These are phyloP conservation scores for Trilocha varians DNA, from an alignment of 2,888 invertebrate species.

Conservation along the genomic window DNA sequence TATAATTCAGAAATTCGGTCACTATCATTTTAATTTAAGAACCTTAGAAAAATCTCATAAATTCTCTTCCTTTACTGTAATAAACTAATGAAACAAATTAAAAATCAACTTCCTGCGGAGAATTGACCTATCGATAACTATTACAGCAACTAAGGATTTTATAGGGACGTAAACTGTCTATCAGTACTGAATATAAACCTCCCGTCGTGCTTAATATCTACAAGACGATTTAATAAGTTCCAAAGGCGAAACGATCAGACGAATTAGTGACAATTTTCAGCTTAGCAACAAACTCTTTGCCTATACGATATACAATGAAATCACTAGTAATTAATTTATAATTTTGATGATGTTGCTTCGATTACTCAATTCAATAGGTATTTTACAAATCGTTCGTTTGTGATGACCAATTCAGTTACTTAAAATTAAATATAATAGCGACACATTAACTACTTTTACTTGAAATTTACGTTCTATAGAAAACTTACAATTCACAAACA, in stretches of 20 bases:
- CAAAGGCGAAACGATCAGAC: not conserved
- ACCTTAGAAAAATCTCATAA: too few relatives aligned
- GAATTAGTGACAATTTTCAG: not conserved
- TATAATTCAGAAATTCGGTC: too few relatives aligned
- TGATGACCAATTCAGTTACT: not conserved
- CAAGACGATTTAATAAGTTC: slow-evolving; percentile 5
- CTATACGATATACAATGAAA: too few relatives aligned
- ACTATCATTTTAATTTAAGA: too few relatives aligned
- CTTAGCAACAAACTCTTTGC: not conserved
- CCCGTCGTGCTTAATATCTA: slow-evolving; percentile 3
- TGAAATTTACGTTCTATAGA: not conserved
- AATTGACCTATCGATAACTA: not conserved
- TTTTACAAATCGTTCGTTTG: too few relatives aligned
- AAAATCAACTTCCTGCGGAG: not conserved
- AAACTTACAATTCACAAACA: not conserved
- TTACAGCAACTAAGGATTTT: slow-evolving; percentile 1
- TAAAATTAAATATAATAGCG: not conserved
- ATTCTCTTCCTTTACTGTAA: too few relatives aligned
- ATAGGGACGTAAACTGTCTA: slow-evolving; percentile 1
- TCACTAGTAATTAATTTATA: too few relatives aligned
- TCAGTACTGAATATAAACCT: slow-evolving; percentile 2
- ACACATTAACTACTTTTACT: not conserved
- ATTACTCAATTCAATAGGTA: too few relatives aligned
- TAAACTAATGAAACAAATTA: not conserved
- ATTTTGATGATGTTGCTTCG: too few relatives aligned